A percentile compares a stretch with the other conserved stretches of the same genome.
Conservation (phyloP, 2,888 invertebrate genomes). For the Tinea semifulvella region DNA sequence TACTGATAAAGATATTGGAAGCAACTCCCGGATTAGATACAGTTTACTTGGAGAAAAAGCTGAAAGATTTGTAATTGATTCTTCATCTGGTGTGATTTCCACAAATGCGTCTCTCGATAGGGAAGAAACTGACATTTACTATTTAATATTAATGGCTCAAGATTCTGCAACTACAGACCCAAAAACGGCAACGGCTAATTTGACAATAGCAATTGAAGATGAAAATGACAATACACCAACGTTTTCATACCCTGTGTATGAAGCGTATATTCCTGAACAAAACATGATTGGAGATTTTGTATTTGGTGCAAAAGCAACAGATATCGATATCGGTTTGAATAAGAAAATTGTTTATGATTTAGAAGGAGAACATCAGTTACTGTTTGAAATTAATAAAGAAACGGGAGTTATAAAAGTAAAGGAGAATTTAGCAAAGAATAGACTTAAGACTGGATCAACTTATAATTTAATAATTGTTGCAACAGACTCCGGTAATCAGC, state of each 20-base stretch:
- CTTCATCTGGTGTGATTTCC: constrained; percentile 80
- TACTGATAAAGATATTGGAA: constrained; percentile 82
- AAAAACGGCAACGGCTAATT: constrained; percentile 81
- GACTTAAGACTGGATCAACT: constrained; percentile 61
- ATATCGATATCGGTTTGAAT: constrained; percentile 84
- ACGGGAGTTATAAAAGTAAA: constrained; percentile 89
- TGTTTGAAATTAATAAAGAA: constrained; percentile 80
- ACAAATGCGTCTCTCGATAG: constrained; percentile 80
- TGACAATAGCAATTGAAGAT: constrained; percentile 82
- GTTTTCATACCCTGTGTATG: constrained; percentile 78
- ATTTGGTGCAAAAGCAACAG: constrained; percentile 87
- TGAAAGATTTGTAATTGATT: constrained; percentile 81
- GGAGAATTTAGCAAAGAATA: constrained; percentile 67
- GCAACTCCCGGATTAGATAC: constrained; percentile 89
- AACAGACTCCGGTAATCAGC: constrained; percentile 77
- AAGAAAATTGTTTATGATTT: constrained; percentile 83
- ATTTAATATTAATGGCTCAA: constrained; percentile 85
- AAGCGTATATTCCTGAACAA: constrained; percentile 83
- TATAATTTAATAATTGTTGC: constrained; percentile 82
- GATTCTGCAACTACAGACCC: constrained; percentile 90
- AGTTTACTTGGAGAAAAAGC: constrained; percentile 84
- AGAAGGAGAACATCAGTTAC: constrained; percentile 77
- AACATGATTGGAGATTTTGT: constrained; percentile 86
- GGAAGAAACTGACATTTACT: constrained; percentile 80
- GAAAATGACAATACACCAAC: constrained; percentile 87